phyloP scores from a whole-genome alignment of 2,797 vertebrate species.

The Channa striata region DNA sequence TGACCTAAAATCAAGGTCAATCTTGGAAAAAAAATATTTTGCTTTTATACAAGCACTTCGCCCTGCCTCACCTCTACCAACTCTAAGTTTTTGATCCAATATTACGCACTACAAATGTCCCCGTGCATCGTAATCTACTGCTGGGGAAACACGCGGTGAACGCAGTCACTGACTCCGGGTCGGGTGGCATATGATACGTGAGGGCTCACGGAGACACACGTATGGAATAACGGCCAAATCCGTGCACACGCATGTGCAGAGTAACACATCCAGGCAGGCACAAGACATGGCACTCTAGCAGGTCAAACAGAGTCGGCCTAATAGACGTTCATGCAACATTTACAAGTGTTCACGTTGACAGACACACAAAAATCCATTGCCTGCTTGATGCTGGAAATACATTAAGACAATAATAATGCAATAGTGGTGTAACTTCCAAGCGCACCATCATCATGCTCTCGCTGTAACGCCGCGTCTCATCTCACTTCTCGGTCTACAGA shows the following conservation, averaged over 20 bases:
- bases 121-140: constrained; percentile 28
- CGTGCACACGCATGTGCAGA: not conserved
- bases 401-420: constrained; percentile 39
- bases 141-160: constrained; percentile 19
- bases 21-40: constrained; percentile 10
- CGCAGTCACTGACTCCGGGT: constrained; percentile 7
- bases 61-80: constrained; percentile 14
- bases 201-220: constrained; percentile 20
- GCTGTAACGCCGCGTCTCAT: constrained; percentile 10
- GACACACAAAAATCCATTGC: constrained; percentile 14
- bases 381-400: constrained; percentile 41
- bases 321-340: constrained; percentile 66
- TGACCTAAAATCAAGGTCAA: constrained; percentile 17
- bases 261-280: not conserved
- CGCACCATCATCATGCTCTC: constrained; percentile 8
- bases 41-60: constrained; percentile 11
- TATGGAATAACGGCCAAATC: constrained; percentile 9
- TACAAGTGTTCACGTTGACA: constrained; percentile 45
- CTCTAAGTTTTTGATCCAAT: not conserved
- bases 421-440: constrained; percentile 25
- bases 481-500: constrained; percentile 39
- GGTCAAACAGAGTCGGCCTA: constrained; percentile 56
- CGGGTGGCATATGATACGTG: not conserved
- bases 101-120: constrained; percentile 13
- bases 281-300: not conserved